Base-by-base conservation (phyloP, 1,140 invertebrate genomes). In the Batillaria attramentaria region DNA sequence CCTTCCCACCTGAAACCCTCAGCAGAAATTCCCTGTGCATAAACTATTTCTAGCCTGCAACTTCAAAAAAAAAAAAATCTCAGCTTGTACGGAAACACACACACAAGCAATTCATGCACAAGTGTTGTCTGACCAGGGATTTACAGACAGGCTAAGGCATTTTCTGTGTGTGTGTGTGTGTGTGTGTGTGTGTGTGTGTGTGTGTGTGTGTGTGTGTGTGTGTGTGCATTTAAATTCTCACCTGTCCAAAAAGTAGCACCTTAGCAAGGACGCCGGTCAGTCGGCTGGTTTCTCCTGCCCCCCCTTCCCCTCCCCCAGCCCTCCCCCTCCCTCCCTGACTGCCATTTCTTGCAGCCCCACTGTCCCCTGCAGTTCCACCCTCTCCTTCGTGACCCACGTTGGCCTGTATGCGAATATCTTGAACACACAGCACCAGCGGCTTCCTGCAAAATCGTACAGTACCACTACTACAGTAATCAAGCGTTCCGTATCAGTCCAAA, bases 361-460 rank as follows among this genome's bases (percentile, higher is more conserved):
- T 6, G 3, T 42, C n/a, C 39, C 65, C 72, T 5, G 33, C 54
- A 1, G 33, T 41, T 33, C 39, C 87, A 90, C 65, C 89, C 85
- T 84, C 91, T 90, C 78, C 90, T 87, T 84, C 92, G 92, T 80
- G 95, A 93, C 92, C 70, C 18, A 95, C 94, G 88, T 96, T 86
- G 13, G 83, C 95, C 80, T 96, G 96, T 73, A 98, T 94, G 77
- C 95, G 93, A 6, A 97, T 94, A 89, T 96, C 95, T 73, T 94
- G 93, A 82, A 97, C 94, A 37, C 96, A 94, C 41, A 98, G 93
- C 13, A 95, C 95, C 31, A 98, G 88, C 13, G 97, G 91, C 91
- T 97, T 98, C 33, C 95, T 96, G 79, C 18, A 79, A 65, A 37
- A 70, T 28, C 5, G 16, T 33, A 46, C 28, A 77, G 13, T 13